Evolutionary conservation across 35 echinoderm and acorn worm species (phyloP), one percentile per base, ranked within the genome.

Genomic region (Strongylocentrotus purpuratus): DNA sequence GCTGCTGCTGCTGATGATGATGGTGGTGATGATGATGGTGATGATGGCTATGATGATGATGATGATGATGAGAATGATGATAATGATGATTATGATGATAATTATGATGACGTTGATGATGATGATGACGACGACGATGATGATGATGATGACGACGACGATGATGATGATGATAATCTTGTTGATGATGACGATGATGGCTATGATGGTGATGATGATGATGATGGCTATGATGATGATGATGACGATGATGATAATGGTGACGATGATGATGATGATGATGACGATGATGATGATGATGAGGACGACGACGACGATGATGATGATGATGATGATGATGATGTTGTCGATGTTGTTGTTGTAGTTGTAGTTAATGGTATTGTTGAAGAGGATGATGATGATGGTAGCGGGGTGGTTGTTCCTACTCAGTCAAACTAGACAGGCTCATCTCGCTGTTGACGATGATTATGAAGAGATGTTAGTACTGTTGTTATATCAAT

Each of bases 51-150:
- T 89, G 18, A 33, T 89, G 32, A 32, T 89, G 87, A 89, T 89
- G 87, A 89, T 89, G 87, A 33, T 89, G 87, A 89, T 89, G 87
- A 89, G 32, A 7, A 33, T 89, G 22, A 25, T 87, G 86, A 7
- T 87, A 4, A 7, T 87, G 86, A 5, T 87, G 86, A 1, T 87
- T 7, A 5, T 7, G 86, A 5, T 87, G 86, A 25, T 7, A 18
- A 25, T 87, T 0, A 7, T 87, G 86, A 4, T 87, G 86, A 87
- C 20, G 86, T 11, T 87, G 86, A 87, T 4, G 86, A 33, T 89
- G 87, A 89, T 89, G 25, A 33, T 89, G 87, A 89, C 22, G 22
- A 89, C 32, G 87, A 32, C 31, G n/a, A 88, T 32, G 87, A 31
- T 41, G 87, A 89, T 89, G 45, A 18, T n/a, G 87, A 18, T 89